Evolutionary conservation across 2,113 vertebrate genomes (phyloP), one percentile per base, ranked within the genome.

Genomic region (Xiphophorus maculatus): DNA sequence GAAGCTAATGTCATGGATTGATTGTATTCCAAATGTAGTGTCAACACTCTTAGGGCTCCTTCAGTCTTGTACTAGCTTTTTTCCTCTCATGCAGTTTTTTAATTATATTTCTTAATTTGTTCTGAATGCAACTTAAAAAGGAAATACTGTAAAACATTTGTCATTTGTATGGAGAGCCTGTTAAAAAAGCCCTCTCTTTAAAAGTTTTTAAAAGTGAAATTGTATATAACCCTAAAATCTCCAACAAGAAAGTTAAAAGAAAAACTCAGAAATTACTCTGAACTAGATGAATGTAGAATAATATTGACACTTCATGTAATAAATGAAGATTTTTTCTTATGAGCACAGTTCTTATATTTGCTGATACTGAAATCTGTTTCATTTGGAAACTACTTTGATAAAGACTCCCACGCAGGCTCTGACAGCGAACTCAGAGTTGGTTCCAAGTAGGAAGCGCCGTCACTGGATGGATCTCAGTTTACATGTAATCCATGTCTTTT

Each of bases 301-400:
- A 80, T 54, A 79, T 19, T 8, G 33, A 28, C 37, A 66, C 64
- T 82, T 87, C 71, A 84, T 79, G 78, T 89, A 58, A 73, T 82
- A 87, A 73, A 72, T 76, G 54, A 86, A 86, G 76, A 87, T 79
- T 77, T 71, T 48, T 66, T 67, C 69, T 81, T 85, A 78, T 82
- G 83, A 91, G 75, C 84, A 81, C 61, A 8, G 8, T 70, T 82
- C 74, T 68, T 71, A 37, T 91, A 71, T 90, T 87, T 90, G 87
- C 87, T 62, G 51, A 77, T 79, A 62, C 81, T 54, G 81, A 89
- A 89, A 88, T 65, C 63, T 80, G 84, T 91, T 91, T 93, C 77
- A 90, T 90, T 89, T 90, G 77, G 90, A 89, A 91, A 90, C 77
- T 82, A 84, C 83, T 83, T 83, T 86, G 81, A 90, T 84, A 86